Conservation (phyloP, 2,113 vertebrate species). For the Murina feae region DNA sequence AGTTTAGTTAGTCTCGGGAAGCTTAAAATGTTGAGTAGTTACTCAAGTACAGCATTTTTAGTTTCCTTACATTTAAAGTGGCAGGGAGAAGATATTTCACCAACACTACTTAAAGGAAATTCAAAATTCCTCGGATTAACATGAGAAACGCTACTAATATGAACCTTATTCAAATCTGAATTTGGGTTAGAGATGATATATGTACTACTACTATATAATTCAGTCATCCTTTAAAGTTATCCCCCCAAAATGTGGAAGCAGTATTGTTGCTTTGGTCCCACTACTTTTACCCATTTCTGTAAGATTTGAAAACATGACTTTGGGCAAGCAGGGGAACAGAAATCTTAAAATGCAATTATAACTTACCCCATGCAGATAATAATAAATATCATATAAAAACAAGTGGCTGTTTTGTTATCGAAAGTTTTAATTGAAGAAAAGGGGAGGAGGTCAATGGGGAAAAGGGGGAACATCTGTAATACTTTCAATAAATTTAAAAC, state of each 20-base stretch:
- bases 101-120: background rate
- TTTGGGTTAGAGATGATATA: background rate
- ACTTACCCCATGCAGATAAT: background rate
- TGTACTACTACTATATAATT: background rate
- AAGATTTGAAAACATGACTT: background rate
- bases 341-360: background rate
- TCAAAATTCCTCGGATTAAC: background rate
- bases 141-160: background rate
- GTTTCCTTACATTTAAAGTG: slow-evolving; percentile 1
- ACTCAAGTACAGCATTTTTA: background rate
- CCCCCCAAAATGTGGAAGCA: background rate
- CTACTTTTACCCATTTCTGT: background rate
- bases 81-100: background rate
- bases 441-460: too few relatives aligned
- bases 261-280: background rate
- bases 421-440: background rate
- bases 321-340: background rate
- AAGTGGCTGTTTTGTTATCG: background rate
- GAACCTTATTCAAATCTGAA: slow-evolving; percentile 7
- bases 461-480: too few relatives aligned
- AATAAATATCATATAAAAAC: background rate
- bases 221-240: background rate
- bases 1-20: background rate
- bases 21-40: background rate
- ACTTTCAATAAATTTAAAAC: too few relatives aligned